Evolutionary conservation across 1,140 invertebrate genomes (phyloP), one percentile per base, ranked within the genome.

Genomic region (Ctenoplectra terminalis): DNA sequence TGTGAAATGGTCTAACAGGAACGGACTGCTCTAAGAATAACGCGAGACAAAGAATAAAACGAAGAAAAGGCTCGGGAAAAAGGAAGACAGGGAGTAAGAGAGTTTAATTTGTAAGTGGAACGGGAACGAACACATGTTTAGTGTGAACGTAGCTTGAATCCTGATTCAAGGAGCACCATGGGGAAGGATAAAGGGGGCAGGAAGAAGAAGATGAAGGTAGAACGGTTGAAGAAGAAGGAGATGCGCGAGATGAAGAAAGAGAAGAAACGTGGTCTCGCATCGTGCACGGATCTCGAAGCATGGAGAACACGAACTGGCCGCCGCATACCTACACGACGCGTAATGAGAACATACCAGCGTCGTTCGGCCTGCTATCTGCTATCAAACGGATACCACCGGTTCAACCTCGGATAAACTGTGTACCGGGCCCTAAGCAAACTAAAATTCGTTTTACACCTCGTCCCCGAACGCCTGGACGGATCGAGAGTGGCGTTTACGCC

Each of bases 271-370:
- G 85, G 87, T 72, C 87, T 85, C 83, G 81, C 40, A 69, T 26
- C 43, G 84, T 50, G 79, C 71, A 61, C 64, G 66, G 75, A 31
- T 72, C 76, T 73, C 81, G 71, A n/a, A 81, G 80, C 76, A 80
- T 56, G 58, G 63, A 78, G 71, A 79, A 82, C 80, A 76, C 79
- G 80, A 64, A 74, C 81, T 67, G 67, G 81, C 82, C 90, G 82
- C 87, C 87, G 90, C 92, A 93, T 93, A 92, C 92, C 92, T 90
- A 91, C 92, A 92, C 91, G 91, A 91, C 91, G 90, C 90, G 92
- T 93, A 93, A 93, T 93, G 92, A 93, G 92, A 93, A 93, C 92
- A 91, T 92, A 93, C 89, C 91, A 91, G 90, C 91, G 90, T 91
- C 90, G 90, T 90, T 90, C 90, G 89, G 89, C 84, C 90, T 91